Evolutionary conservation across 92 coral and sea anemone genomes (phyloP).

Genomic region (Palythoa grandiflora): DNA sequence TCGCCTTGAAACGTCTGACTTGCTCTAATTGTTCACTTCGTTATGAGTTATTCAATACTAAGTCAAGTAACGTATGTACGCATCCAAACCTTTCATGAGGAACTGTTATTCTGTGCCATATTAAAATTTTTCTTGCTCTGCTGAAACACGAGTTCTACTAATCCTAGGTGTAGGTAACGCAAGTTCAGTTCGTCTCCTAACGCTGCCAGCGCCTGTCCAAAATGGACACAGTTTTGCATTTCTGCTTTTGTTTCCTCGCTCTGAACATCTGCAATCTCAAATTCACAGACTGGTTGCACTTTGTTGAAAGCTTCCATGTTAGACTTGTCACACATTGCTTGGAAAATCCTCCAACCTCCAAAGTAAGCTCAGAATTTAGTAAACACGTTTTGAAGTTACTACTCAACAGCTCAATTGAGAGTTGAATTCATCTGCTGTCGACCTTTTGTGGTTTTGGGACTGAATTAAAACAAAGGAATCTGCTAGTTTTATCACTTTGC

Average conservation of each 20-base stretch:
- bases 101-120: background rate
- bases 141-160: background rate
- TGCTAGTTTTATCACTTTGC: conserved; percentile 25
- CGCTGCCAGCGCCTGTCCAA: conserved; percentile 27
- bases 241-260: background rate
- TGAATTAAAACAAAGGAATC: conserved; percentile 31
- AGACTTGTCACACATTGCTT: conserved; percentile 33
- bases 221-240: conserved; percentile 6
- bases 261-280: conserved; percentile 8
- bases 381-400: background rate
- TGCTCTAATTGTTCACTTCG: background rate
- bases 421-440: background rate
- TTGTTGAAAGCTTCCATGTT: background rate
- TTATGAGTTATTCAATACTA: background rate
- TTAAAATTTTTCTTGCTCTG: background rate
- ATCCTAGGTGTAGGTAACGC: conserved; percentile 12
- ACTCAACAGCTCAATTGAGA: background rate
- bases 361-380: background rate
- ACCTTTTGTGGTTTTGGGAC: conserved; percentile 14
- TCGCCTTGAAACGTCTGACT: background rate
- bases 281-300: background rate
- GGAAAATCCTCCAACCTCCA: background rate
- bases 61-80: background rate
- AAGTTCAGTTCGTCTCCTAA: conserved; percentile 22
- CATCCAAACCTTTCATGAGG: background rate